Evolutionary conservation across 2,113 vertebrate species (phyloP).

Genomic region (Cavia aperea): DNA sequence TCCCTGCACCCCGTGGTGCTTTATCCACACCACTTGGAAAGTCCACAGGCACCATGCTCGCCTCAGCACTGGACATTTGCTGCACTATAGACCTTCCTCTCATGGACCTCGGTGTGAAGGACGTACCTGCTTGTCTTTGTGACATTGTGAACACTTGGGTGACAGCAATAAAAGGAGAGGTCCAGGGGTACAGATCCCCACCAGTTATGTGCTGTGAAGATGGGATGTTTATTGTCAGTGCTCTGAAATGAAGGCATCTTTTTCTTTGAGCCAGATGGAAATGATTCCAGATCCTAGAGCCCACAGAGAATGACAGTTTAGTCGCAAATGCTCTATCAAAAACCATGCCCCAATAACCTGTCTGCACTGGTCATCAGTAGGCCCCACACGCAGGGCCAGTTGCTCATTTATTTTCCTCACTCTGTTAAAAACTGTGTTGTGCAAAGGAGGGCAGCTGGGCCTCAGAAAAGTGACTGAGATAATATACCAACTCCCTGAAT

Average conservation of each 20-base stretch:
- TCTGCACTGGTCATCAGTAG: not conserved
- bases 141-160: not conserved
- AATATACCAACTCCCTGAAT: no score
- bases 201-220: not conserved
- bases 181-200: rapidly evolving
- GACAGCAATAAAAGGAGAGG: not conserved
- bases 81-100: no score
- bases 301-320: not conserved
- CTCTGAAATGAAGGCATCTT: not conserved
- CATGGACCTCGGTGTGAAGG: rapidly evolving
- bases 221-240: not conserved
- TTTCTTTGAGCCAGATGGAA: not conserved
- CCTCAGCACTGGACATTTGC: rapidly evolving
- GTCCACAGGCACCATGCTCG: no score
- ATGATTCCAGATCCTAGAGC: not conserved
- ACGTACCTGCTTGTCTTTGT: not conserved
- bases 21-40: no score
- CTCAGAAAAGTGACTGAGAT: rapidly evolving
- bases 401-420: not conserved
- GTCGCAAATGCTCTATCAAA: not conserved
- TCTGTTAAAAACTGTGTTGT: not conserved
- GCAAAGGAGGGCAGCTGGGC: not conserved
- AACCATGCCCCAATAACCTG: rapidly evolving
- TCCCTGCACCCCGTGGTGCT: no score
- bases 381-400: not conserved